These are phyloP conservation scores for Drosophila oshimai DNA, from an alignment of 1,140 invertebrate genomes.

Conservation along the genomic window DNA sequence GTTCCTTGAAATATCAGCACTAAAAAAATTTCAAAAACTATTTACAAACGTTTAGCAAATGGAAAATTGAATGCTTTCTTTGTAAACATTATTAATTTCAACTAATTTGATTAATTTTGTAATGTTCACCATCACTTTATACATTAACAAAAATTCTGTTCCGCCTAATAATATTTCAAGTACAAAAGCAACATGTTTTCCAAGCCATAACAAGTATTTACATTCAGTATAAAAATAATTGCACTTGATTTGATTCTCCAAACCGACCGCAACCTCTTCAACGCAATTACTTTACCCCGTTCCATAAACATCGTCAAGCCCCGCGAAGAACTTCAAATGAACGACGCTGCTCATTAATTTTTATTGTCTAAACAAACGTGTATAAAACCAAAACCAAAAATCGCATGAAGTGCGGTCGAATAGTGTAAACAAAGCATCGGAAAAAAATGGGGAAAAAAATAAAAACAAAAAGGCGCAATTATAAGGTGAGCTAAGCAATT, in stretches of 20 bases:
- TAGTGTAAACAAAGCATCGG: conserved; percentile 25
- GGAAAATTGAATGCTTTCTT: no score
- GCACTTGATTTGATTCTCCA: conserved; percentile 5
- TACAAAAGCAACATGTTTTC: background rate
- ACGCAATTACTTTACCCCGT: background rate
- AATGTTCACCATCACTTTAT: background rate
- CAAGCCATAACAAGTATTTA: background rate
- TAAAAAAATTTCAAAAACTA: no score
- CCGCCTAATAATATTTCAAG: background rate
- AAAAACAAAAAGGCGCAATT: conserved; percentile 19
- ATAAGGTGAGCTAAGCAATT: conserved; percentile 29
- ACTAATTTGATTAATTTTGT: no score
- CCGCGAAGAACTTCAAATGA: conserved; percentile 41
- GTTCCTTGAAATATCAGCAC: no score
- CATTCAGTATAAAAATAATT: background rate
- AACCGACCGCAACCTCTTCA: conserved; percentile 2
- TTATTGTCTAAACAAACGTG: conserved; percentile 51
- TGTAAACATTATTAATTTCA: no score
- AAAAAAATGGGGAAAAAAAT: conserved; percentile 2
- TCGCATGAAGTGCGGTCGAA: conserved; percentile 29
- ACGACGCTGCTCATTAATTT: conserved; percentile 31
- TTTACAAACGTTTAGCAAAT: no score
- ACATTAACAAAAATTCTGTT: background rate
- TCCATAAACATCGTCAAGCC: conserved; percentile 28
- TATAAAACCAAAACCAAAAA: conserved; percentile 20